Evolutionary conservation across 2,888 invertebrate genomes (phyloP).

Genomic region (Parasteatoda lunata): DNA sequence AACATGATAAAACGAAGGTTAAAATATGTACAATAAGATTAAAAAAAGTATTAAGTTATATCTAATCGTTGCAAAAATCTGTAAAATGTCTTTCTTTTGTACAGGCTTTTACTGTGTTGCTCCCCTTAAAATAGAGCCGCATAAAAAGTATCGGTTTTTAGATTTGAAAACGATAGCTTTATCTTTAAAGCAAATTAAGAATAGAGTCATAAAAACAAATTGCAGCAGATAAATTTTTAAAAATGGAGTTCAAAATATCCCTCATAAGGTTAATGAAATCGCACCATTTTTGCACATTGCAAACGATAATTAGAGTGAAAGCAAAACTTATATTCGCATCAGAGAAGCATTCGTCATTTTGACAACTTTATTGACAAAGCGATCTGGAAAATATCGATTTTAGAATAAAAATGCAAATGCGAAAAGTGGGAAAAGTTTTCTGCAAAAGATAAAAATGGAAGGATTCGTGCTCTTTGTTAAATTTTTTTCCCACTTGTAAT

Average conservation of each 20-base stretch:
- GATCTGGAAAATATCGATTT: constrained; percentile 53
- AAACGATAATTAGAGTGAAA: constrained; percentile 39
- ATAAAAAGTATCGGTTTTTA: no score
- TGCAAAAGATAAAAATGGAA: constrained; percentile 29
- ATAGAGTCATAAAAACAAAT: neutral
- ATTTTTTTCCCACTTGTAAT: constrained; percentile 25
- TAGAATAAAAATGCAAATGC: constrained; percentile 58
- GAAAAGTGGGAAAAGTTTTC: constrained; percentile 31
- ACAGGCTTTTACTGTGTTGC: no score
- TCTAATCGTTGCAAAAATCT: no score
- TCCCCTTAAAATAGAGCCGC: no score
- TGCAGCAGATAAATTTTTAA: constrained; percentile 13
- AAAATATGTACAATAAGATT: no score
- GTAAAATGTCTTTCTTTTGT: no score
- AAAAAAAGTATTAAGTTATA: no score
- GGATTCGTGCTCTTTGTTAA: neutral
- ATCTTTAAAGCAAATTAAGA: constrained; percentile 7
- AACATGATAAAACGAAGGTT: no score
- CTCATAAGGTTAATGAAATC: constrained; percentile 13
- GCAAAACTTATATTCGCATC: constrained; percentile 47
- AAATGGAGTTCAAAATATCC: neutral
- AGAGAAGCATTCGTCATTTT: constrained; percentile 52
- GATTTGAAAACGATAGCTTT: neutral
- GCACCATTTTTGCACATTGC: constrained; percentile 11
- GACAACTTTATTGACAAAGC: constrained; percentile 62